Base-by-base conservation (phyloP, 2,888 invertebrate species). In the Drosophila melanosoma region DNA sequence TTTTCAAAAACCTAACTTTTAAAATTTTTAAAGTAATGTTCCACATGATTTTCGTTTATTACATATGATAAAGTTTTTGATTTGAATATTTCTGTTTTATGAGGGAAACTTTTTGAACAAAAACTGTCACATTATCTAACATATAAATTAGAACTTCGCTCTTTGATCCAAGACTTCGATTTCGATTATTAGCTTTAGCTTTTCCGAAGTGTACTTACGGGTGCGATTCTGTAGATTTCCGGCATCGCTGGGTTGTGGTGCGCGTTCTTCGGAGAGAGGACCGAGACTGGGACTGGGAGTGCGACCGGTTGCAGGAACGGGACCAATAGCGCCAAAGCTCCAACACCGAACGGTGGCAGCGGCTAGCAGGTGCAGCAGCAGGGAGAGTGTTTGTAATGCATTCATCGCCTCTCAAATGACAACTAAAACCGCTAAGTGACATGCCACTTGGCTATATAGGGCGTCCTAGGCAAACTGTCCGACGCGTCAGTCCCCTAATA, bases 391-490 rank as follows among this genome's bases (percentile, higher is more conserved):
- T n/a, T 45, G 72, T 67, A 80, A 74, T 72, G 74, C 71, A 74
- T 64, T 61, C 82, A 89, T 87, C 63, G 72, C 67, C 71, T 52
- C 53, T 17, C 66, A 67, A 69, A 63, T 67, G 78, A 61, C 76
- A 75, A 87, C 87, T 87, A 82, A 80, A 54, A 57, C 35, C 76
- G 54, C 59, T 20, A 48, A 57, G 32, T 72, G 68, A 52, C 45
- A 57, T 57, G 76, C 68, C 71, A 63, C 51, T 68, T 69, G 71
- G 59, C 87, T 89, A 83, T 87, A 87, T 85, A 84, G 82, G 56
- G 65, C 66, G 67, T 54, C 71, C 69, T 53, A 62, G 52, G 59
- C 59, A 62, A 45, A 62, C 49, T 29, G 33, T 45, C 69, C 61
- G 29, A n/a, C 29, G 45, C 15, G 23, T 45, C 45, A 45, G 8